A percentile compares a stretch with the other conserved stretches of the same genome.
phyloP scores from a whole-genome alignment of 2,113 vertebrate genomes.

The Haemorhous mexicanus region DNA sequence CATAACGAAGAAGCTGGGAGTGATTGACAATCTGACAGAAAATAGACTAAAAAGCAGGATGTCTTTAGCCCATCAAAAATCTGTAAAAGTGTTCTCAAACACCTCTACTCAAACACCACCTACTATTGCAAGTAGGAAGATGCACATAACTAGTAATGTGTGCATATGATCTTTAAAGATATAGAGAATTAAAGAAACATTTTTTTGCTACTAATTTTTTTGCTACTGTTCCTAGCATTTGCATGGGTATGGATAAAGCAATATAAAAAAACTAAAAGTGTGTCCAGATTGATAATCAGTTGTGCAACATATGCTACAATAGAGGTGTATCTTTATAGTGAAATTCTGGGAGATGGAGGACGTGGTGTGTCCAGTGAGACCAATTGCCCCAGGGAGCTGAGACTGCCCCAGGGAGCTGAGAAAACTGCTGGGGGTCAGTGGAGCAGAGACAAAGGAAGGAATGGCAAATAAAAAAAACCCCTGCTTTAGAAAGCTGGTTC shows the following conservation, averaged over 20 bases:
- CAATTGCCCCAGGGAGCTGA: neutral
- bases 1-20: neutral
- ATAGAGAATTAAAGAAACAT: neutral
- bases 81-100: neutral
- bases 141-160: neutral
- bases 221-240: neutral
- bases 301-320: neutral
- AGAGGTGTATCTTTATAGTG: neutral
- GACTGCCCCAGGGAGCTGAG: no score
- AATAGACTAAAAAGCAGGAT: neutral
- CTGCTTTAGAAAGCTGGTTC: neutral
- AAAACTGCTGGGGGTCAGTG: neutral
- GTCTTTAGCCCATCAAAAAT: neutral
- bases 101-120: neutral
- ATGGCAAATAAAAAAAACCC: rapidly evolving
- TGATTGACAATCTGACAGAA: constrained; percentile 5
- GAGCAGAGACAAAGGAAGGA: neutral
- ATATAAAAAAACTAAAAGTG: neutral
- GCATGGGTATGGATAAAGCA: rapidly evolving
- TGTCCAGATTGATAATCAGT: neutral
- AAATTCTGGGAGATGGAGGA: neutral
- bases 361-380: neutral
- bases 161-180: neutral
- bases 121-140: neutral
- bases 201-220: neutral